Base-by-base conservation (phyloP, 2,797 vertebrate species). In the Macroramphosus scolopax region DNA sequence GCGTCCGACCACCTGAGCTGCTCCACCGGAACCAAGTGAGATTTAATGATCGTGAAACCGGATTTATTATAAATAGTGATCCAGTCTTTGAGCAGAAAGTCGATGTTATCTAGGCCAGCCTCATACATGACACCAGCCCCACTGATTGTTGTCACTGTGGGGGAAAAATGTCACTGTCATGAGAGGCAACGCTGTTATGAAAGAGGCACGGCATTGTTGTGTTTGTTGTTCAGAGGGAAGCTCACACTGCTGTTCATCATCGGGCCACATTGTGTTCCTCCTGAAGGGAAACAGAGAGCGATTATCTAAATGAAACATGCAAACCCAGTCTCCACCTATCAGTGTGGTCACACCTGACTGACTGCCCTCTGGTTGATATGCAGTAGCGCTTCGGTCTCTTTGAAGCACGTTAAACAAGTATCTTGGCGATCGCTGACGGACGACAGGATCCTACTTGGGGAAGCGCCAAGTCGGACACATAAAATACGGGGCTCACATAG, bases 131-230 rank as follows among this genome's bases (percentile, higher is more conserved):
- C 59, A 50, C 47, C 9, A 12, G 3, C 28, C 29, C 22, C 36
- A 7, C 3, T 14, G 49, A 59, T 69, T 77, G 68, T 54, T 60
- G 49, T 56, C 63, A 47, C 50, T 75, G 58, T 73, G 59, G 22
- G 38, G 34, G 13, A 51, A 78, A 66, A 78, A 66, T 73, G 59
- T 69, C 68, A 62, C 24, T 26, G 17, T 28, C 31, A 29, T 51
- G 51, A 63, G 41, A 74, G 38, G 48, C 49, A 39, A 33, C 36
- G 7, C 37, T 62, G 69, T 78, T 71, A 25, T 15, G 28, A 31
- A 51, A 68, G 59, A 68, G 49, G 8, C 31, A 29, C 8, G 11
- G 43, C 33, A 11, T 22, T 56, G 60, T 57, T 33, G 57, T 18
- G 9, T n/a, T 36, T 13, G 29, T 17, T 54, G 65, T 38, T 46